Base-by-base conservation (phyloP, 1,140 invertebrate species). In the Probaryconus sp. region DNA sequence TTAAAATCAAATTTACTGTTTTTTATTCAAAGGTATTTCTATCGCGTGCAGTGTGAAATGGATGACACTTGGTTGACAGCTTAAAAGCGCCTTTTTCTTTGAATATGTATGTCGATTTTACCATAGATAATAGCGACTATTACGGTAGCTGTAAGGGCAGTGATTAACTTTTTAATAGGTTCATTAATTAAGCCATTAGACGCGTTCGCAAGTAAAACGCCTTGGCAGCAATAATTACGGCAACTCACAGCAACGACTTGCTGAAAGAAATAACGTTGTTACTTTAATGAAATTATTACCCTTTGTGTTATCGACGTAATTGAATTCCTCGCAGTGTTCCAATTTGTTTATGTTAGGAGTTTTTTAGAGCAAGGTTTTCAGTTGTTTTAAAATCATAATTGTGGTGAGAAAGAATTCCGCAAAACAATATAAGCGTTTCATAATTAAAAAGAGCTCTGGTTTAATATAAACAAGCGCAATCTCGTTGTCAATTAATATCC, bases 151-250 rank as follows among this genome's bases (percentile, higher is more conserved):
- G 51, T 64, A 64, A 64, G 58, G 64, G 56, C 58, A 47, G 51
- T 56, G 64, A 75, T 75, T 75, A 75, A 60, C 58, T 75, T 75
- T 75, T 75, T 75, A 69, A 75, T 69, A 56, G 64, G 43, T 69
- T 75, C 71, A 69, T 75, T 75, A 75, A 75, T 75, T 75, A 75
- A 75, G 64, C 51, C 71, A 75, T 75, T 75, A 75, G 64, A 60
- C 64, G 71, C 64, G 64, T 64, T 60, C 35, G 45, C 50, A n/a
- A 65, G 43, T 53, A 38, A 69, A 60, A 53, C 45, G 28, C 37
- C 51, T 55, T 13, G 20, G 17, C 51, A 63, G 50, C 45, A 68
- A 75, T 69, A 67, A 75, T 75, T 64, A 64, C 45, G 30, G 37
- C 56, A 43, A 60, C 37, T 65, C 45, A 33, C 37, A n/a, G 9